These are phyloP conservation scores for Tragulus kanchil DNA, from an alignment of 2,113 vertebrate species.

Conservation along the genomic window DNA sequence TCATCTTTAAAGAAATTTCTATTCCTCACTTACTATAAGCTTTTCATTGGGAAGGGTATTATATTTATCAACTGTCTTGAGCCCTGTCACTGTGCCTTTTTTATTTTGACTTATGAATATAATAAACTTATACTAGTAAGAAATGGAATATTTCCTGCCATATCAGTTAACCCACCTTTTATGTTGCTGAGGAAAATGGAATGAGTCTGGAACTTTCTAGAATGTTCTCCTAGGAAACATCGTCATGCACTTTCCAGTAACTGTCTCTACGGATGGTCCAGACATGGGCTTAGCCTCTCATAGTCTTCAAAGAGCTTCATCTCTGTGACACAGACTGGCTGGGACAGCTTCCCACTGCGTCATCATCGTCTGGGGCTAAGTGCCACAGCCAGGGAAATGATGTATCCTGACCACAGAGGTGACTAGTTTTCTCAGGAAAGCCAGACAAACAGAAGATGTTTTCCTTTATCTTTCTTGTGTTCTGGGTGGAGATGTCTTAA, in stretches of 20 bases:
- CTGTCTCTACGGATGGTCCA: background rate
- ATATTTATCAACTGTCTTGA: slow-evolving; percentile 17
- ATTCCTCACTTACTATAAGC: background rate
- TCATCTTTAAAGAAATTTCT: background rate
- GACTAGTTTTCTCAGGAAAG: background rate
- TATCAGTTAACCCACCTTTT: background rate
- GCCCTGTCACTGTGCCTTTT: background rate
- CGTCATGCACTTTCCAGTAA: background rate
- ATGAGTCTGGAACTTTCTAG: background rate
- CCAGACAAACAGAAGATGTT: background rate
- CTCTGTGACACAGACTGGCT: background rate
- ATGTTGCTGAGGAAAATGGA: background rate
- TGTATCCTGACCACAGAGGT: background rate
- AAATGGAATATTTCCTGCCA: background rate
- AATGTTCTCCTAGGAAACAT: background rate
- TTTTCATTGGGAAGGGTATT: background rate
- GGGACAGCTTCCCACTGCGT: background rate
- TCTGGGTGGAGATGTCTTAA: background rate
- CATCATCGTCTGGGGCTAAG: background rate
- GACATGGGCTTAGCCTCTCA: background rate
- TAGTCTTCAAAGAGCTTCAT: background rate
- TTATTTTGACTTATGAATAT: background rate
- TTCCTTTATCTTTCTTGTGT: background rate
- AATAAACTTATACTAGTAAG: background rate
- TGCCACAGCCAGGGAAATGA: background rate